Evolutionary conservation across 2,113 vertebrate genomes (phyloP).

Genomic region (Prionailurus viverrinus): DNA sequence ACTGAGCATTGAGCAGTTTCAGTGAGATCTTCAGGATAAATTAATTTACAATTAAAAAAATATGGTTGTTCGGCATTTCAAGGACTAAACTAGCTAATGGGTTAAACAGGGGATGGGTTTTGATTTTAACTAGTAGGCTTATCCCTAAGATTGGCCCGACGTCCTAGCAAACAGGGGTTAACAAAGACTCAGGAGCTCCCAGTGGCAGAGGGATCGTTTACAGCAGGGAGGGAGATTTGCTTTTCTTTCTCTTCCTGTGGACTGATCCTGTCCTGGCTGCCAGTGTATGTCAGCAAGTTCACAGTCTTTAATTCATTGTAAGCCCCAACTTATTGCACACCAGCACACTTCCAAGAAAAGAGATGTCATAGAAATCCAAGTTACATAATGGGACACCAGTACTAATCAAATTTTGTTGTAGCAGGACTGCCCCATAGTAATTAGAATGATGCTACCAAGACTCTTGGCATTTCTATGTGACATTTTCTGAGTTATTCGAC

Average conservation of each 20-base stretch:
- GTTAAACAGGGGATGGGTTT: constrained; percentile 47
- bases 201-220: not conserved
- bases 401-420: constrained; percentile 52
- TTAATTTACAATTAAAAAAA: constrained; percentile 64
- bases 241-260: constrained; percentile 71
- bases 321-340: constrained; percentile 78
- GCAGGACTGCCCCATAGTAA: not conserved
- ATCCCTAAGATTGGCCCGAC: not conserved
- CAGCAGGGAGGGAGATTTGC: constrained; percentile 1
- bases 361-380: constrained; percentile 61
- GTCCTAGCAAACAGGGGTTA: constrained; percentile 30
- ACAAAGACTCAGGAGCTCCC: constrained; percentile 16
- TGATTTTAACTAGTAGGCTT: constrained; percentile 58
- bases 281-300: constrained; percentile 77
- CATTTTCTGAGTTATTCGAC: constrained; percentile 58
- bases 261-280: constrained; percentile 66
- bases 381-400: constrained; percentile 4
- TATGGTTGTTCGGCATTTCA: constrained; percentile 19
- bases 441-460: not conserved
- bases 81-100: constrained; percentile 50
- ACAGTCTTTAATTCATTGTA: constrained; percentile 80
- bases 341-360: constrained; percentile 60
- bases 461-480: constrained; percentile 16
- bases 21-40: constrained; percentile 62
- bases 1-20: constrained; percentile 32